Evolutionary conservation across 2,888 invertebrate species (phyloP).

Genomic region (Drosophila ezoana): DNA sequence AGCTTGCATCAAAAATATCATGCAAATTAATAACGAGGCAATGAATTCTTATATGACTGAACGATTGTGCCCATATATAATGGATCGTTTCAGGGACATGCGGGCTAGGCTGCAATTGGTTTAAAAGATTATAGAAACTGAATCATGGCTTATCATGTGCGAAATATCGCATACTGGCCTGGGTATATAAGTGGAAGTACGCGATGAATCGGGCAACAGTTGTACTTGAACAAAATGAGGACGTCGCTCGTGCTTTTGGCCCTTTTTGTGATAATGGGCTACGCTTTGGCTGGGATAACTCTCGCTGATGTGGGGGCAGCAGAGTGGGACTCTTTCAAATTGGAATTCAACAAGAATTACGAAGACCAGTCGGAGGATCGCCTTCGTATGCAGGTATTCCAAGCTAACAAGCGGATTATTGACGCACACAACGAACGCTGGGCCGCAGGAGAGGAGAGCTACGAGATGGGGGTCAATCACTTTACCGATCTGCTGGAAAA

Average conservation of each 20-base stretch:
- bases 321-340: conserved; percentile 28
- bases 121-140: not conserved
- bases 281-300: conserved; percentile 7
- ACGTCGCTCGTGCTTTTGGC: conserved; percentile 12
- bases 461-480: conserved; percentile 37
- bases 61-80: not conserved
- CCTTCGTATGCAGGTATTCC: conserved; percentile 10
- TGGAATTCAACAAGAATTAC: conserved; percentile 28
- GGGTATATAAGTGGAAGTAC: conserved; percentile 12
- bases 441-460: conserved; percentile 19
- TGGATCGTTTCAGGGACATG: not conserved
- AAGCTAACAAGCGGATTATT: conserved; percentile 23
- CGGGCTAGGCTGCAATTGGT: not conserved
- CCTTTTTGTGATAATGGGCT: conserved; percentile 18
- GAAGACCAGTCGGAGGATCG: not conserved
- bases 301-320: conserved; percentile 8
- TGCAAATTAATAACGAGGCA: no score
- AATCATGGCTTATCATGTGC: not conserved
- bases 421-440: conserved; percentile 34
- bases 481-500: conserved; percentile 8
- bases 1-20: no score
- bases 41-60: no score
- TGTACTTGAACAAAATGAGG: conserved; percentile 8
- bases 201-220: not conserved
- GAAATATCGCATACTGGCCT: no score